phyloP scores from a whole-genome alignment of 2,797 vertebrate species.

The Xenopus petersii region DNA sequence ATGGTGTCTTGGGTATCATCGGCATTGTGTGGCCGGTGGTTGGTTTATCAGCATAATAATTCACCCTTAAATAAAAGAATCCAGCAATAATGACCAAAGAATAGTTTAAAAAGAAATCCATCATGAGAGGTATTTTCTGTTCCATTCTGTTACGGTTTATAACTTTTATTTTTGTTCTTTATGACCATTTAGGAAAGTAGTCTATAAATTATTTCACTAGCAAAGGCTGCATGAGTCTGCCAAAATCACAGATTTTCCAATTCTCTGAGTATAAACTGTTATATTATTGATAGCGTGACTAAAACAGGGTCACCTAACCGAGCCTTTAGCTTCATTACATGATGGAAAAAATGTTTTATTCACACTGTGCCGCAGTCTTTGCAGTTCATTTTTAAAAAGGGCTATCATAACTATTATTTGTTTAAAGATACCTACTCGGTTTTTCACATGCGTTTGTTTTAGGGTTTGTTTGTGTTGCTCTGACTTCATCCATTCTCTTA shows the following conservation, averaged over 20 bases:
- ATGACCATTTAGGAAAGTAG: slow-evolving; percentile 48
- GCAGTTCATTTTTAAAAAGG: slow-evolving; percentile 20
- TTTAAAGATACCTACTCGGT: too few species aligned
- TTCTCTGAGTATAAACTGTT: slow-evolving; percentile 38
- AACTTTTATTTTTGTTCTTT: slow-evolving; percentile 35
- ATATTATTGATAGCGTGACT: slow-evolving; percentile 27
- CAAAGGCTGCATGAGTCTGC: slow-evolving; percentile 33
- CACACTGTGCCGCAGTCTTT: slow-evolving; percentile 19
- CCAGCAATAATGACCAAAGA: slow-evolving; percentile 23
- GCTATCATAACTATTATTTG: too few species aligned
- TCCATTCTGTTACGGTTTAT: slow-evolving; percentile 40
- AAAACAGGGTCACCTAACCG: not conserved
- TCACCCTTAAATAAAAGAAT: slow-evolving; percentile 29
- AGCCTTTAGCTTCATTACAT: slow-evolving; percentile 10
- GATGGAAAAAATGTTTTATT: slow-evolving; percentile 26
- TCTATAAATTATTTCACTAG: slow-evolving; percentile 46
- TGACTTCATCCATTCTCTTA: too few species aligned
- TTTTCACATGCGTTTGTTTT: too few species aligned
- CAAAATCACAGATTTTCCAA: slow-evolving; percentile 39
- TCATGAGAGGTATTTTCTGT: slow-evolving; percentile 43
- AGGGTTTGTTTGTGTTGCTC: too few species aligned
- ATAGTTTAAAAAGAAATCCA: slow-evolving; percentile 26
- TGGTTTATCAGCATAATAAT: slow-evolving; percentile 1
- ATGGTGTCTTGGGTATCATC: slow-evolving; percentile 32
- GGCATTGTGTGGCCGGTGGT: slow-evolving; percentile 12